phyloP scores from a whole-genome alignment of 2,113 vertebrate genomes.

The Callipepla squamata region DNA sequence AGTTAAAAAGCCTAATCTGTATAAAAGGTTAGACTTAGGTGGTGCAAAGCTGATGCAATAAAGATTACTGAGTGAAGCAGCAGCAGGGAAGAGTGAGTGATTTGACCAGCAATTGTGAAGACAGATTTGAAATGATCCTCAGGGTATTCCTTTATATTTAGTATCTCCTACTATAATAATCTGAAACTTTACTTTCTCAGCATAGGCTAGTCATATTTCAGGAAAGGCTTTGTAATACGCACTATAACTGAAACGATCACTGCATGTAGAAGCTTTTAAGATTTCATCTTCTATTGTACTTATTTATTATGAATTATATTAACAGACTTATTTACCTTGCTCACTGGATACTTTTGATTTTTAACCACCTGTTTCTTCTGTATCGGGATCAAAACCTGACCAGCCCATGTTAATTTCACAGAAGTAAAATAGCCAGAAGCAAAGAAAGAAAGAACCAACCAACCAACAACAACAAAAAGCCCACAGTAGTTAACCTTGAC shows the following conservation, averaged over 20 bases:
- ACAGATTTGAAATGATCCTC: not conserved
- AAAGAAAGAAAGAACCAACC: not conserved
- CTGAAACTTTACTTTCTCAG: not conserved
- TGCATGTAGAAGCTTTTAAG: not conserved
- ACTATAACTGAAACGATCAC: not conserved
- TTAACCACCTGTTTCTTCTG: not conserved
- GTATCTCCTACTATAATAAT: not conserved
- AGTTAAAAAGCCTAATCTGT: not conserved
- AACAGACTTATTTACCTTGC: not conserved
- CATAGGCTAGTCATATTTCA: not conserved
- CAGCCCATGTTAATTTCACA: not conserved
- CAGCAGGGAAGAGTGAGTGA: not conserved
- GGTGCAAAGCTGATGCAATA: not conserved
- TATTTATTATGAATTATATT: constrained; percentile 26
- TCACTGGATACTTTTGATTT: not conserved
- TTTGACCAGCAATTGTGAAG: not conserved
- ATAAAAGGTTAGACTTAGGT: not conserved
- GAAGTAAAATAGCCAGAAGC: not conserved
- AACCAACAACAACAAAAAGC: not conserved
- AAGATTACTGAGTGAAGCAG: not conserved
- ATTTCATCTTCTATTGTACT: not conserved
- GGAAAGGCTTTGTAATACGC: not conserved
- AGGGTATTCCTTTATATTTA: not conserved
- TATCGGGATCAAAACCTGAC: not conserved
- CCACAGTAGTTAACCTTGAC: not conserved